Conservation (phyloP, 1,140 invertebrate species). For the Calephelis virginiensis region DNA sequence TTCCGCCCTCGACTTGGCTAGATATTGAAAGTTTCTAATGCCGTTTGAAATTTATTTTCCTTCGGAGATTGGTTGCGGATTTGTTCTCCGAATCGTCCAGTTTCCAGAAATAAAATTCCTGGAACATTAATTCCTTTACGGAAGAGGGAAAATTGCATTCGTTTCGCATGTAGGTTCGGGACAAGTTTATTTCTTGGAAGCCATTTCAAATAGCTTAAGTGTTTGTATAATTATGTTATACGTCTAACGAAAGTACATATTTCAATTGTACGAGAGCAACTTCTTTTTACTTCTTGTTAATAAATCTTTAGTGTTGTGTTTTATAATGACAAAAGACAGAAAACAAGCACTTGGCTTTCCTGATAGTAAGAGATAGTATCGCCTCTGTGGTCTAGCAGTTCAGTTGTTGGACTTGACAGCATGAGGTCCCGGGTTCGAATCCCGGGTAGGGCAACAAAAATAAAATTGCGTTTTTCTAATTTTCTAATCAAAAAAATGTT, state of each 20-base stretch:
- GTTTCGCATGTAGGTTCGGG: conserved; percentile 23
- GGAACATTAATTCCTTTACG: conserved; percentile 34
- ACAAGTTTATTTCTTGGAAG: conserved; percentile 19
- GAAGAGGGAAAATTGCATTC: conserved; percentile 29
- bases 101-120: conserved; percentile 30
- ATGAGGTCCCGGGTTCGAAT: no score
- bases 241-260: neutral
- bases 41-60: conserved; percentile 38
- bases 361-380: no score
- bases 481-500: no score
- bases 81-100: conserved; percentile 34
- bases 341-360: no score
- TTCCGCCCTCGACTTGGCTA: conserved; percentile 16
- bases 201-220: neutral
- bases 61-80: conserved; percentile 37
- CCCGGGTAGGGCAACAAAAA: no score
- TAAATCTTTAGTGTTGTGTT: no score
- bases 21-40: conserved; percentile 40
- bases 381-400: no score
- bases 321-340: no score
- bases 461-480: no score
- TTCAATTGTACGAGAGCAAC: no score
- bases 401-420: no score
- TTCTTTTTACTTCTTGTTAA: no score
- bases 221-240: neutral